Evolutionary conservation across 2,797 vertebrate species (phyloP), one percentile per base, ranked within the genome.

Genomic region (Brachyalestes nurse): DNA sequence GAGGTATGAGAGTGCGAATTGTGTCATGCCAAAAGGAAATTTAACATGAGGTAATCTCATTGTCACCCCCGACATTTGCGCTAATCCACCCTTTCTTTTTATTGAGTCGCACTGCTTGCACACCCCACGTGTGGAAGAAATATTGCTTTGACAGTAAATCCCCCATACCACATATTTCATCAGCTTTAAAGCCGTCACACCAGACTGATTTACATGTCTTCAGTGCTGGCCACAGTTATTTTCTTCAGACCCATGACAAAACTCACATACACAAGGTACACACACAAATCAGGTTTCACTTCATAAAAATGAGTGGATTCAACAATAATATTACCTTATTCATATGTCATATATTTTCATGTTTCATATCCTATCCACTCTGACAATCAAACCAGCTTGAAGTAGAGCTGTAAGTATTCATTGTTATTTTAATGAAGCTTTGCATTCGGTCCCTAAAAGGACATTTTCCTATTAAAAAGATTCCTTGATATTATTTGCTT

Each of bases 1-100:
- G 75, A 76, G 81, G 75, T 76, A 84, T 78, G 61, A 67, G 80
- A 38, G 78, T 49, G 64, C 51, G 67, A 78, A 71, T 53, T 78
- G 61, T 60, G 40, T 82, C 71, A 13, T 61, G 42, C 61, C 5
- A 55, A 78, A 66, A 55, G 42, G 62, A 73, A 67, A 49, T 51
- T 64, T 66, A 34, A 71, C 55, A 76, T 83, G 62, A 72, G 74
- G 69, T 83, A 62, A 61, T 84, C 71, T 79, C 57, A 72, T 71
- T 62, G 6, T 80, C 72, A 72, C 21, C 47, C 65, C 70, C 55
- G 62, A 75, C 65, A 42, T 74, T 72, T 49, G 65, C n/a, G 64
- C 74, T 74, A 75, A 82, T 80, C 69, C 47, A 12, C 77, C 47
- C 77, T 13, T 61, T 71, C 40, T 78, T 61, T 62, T 23, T 77